These are phyloP conservation scores for Drosophila obscura DNA, from an alignment of 1,140 invertebrate genomes.

Conservation along the genomic window DNA sequence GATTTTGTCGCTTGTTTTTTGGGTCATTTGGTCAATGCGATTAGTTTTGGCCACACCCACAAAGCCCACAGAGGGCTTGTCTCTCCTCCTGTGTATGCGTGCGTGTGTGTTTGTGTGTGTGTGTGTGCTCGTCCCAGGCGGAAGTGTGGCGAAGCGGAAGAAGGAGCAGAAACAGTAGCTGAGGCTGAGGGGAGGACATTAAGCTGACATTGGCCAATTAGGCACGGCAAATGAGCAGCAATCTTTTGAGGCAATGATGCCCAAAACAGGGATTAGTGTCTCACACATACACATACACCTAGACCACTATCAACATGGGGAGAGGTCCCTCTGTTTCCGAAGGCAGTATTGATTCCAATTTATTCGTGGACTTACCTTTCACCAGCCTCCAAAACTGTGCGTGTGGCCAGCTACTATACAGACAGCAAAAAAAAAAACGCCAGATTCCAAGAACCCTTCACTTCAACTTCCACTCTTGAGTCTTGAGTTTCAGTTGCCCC, in stretches of 20 bases:
- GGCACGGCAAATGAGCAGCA: slow-evolving; percentile 77
- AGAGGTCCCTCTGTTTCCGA: background rate
- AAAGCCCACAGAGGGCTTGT: slow-evolving; percentile 28
- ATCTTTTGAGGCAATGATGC: slow-evolving; percentile 79
- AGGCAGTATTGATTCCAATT: slow-evolving; percentile 34
- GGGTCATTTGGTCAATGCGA: slow-evolving; percentile 73
- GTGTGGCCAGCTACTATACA: slow-evolving; percentile 14
- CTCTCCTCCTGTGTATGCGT: background rate
- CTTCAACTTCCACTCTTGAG: slow-evolving; percentile 43
- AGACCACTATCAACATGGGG: slow-evolving; percentile 23
- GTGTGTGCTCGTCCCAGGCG: slow-evolving; percentile 10
- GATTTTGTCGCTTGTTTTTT: slow-evolving; percentile 75
- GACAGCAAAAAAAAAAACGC: background rate
- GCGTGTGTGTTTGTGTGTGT: too few species aligned
- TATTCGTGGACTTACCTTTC: slow-evolving; percentile 39
- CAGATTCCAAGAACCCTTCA: slow-evolving; percentile 57
- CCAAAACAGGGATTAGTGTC: slow-evolving; percentile 56
- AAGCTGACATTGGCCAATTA: slow-evolving; percentile 81
- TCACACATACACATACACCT: slow-evolving; percentile 34
- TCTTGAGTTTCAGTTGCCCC: slow-evolving; percentile 57
- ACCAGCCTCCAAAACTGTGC: slow-evolving; percentile 29
- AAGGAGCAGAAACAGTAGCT: background rate
- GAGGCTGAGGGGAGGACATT: slow-evolving; percentile 55
- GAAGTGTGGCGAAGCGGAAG: slow-evolving; percentile 43
- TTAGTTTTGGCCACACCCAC: slow-evolving; percentile 64